Evolutionary conservation across 1,140 invertebrate genomes (phyloP).

Genomic region (Coptotermes formosanus): DNA sequence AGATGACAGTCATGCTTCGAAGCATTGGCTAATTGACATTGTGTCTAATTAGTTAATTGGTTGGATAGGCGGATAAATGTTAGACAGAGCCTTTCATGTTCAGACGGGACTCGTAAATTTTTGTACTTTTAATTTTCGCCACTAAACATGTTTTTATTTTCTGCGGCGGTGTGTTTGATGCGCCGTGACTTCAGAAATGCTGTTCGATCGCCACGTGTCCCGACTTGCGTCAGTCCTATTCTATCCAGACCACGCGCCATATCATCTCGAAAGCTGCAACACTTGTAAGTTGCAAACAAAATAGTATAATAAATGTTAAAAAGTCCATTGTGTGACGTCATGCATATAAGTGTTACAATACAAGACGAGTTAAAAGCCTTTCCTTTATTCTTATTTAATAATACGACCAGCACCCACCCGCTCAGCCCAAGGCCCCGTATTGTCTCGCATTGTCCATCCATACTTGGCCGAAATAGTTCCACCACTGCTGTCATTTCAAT

Average conservation of each 20-base stretch:
- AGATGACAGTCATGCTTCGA: too few relatives aligned
- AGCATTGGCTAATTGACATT: too few relatives aligned
- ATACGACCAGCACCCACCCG: not conserved
- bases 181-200: too few relatives aligned
- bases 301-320: not conserved
- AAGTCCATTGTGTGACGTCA: not conserved
- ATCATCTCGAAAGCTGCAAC: not conserved
- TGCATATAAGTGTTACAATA: constrained; percentile 1
- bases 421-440: not conserved
- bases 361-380: constrained; percentile 8
- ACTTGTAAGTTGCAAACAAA: not conserved
- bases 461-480: not conserved
- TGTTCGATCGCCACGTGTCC: too few relatives aligned
- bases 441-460: not conserved
- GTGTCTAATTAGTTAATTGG: too few relatives aligned
- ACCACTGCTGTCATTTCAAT: constrained; percentile 8
- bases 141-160: too few relatives aligned
- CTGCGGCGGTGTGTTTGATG: too few relatives aligned
- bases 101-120: too few relatives aligned
- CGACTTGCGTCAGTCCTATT: too few relatives aligned
- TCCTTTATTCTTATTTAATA: constrained; percentile 5
- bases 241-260: not conserved
- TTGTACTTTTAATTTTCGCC: too few relatives aligned
- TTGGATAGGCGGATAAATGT: too few relatives aligned
- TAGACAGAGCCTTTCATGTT: too few relatives aligned